Conservation (phyloP, 2,113 vertebrate genomes). For the Nothobranchius kuhntae region DNA sequence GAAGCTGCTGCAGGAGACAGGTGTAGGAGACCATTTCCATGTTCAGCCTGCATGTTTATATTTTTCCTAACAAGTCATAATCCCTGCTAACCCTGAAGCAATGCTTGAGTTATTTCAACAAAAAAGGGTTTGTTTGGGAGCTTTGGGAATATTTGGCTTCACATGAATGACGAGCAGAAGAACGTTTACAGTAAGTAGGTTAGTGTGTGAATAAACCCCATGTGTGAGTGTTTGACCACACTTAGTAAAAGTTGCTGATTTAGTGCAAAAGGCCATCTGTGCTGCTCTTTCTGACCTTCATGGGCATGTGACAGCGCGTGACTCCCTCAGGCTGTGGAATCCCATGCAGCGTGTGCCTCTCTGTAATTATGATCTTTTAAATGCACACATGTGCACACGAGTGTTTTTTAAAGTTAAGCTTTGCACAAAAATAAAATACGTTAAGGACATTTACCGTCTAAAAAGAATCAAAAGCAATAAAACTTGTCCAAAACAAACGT, state of each 20-base stretch:
- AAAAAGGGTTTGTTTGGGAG: neutral
- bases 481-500: slow-evolving; percentile 23
- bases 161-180: slow-evolving; percentile 21
- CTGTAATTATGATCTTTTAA: slow-evolving; percentile 13
- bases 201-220: slow-evolving; percentile 58
- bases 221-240: slow-evolving; percentile 62
- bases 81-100: neutral
- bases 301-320: slow-evolving; percentile 52
- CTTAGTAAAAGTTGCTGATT: slow-evolving; percentile 75
- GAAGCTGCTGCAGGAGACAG: no score
- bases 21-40: no score
- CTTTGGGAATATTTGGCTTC: neutral
- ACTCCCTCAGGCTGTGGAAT: slow-evolving; percentile 43
- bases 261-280: slow-evolving; percentile 76
- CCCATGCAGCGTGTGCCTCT: slow-evolving; percentile 13
- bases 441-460: no score
- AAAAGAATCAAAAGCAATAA: slow-evolving; percentile 33
- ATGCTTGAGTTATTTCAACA: neutral
- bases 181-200: slow-evolving; percentile 39
- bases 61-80: neutral
- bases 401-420: neutral
- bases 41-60: neutral
- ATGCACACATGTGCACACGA: neutral
- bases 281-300: slow-evolving; percentile 73
- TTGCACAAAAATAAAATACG: no score